Base-by-base conservation (phyloP, 2,888 invertebrate genomes). In the Ophraella communa region DNA sequence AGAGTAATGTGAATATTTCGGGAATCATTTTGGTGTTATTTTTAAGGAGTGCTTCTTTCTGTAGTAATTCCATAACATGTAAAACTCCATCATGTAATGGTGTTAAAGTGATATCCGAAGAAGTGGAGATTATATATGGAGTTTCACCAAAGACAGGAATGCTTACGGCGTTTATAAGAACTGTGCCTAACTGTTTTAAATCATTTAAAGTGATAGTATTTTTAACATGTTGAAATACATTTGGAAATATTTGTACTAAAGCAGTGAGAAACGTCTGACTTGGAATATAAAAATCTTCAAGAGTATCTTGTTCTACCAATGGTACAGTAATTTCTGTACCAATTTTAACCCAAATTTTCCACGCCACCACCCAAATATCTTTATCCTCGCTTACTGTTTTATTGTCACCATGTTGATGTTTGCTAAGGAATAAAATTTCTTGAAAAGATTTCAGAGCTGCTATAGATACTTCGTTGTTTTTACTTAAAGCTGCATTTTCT, bases 371-470 rank as follows among this genome's bases (percentile, higher is more conserved):
- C 94, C 94, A 94, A 75, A 93, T 85, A 70, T 90, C 85, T 77
- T 85, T 82, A 73, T 85, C 86, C 75, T 85, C 80, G 77, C 78
- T 80, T 10, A 74, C 73, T 14, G 62, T 59, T 64, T 78, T 82
- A 76, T 80, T 81, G 63, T 86, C 81, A 30, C 65, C 61, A 54
- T 56, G 72, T 71, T 83, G 85, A 55, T 79, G 78, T 77, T 89
- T 89, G 74, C 87, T 88, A 49, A 85, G 77, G 74, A 91, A 90
- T 72, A 98, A 87, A 73, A 98, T 94, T 82, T 98, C 98, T 84
- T 98, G 98, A 82, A 98, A 94, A 11, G 97, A 96, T 83, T 98
- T 97, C 5, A 99, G 83, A 0, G 98, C 97, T 1, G 98, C 96
- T 73, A 98, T 87, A 0, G 98, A 96, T 1, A 95, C 95, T 87